Conservation (phyloP, 2,888 invertebrate species). For the Tetragonisca angustula region DNA sequence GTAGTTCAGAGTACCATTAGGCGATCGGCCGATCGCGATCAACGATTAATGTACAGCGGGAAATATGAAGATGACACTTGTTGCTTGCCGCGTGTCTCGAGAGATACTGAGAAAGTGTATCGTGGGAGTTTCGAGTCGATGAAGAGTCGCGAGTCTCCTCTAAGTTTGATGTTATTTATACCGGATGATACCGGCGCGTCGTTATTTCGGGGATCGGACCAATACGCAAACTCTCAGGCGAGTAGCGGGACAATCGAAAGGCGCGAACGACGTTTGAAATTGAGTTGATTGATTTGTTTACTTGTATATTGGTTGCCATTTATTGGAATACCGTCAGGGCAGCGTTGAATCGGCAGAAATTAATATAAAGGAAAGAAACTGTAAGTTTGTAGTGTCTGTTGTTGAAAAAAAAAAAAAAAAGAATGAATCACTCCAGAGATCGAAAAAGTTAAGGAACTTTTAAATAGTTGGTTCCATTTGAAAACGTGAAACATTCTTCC, state of each 20-base stretch:
- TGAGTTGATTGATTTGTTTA: background rate
- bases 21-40: conserved; percentile 13
- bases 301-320: background rate
- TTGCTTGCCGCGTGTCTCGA: conserved; percentile 68
- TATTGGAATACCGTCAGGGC: background rate
- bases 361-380: background rate
- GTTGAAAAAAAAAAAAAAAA: background rate
- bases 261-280: background rate
- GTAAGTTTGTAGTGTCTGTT: background rate
- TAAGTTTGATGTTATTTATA: conserved; percentile 64
- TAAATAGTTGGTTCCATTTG: too few species aligned
- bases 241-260: conserved; percentile 58
- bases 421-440: background rate
- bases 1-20: background rate
- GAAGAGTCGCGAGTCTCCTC: conserved; percentile 32
- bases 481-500: too few species aligned
- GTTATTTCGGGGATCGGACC: conserved; percentile 63
- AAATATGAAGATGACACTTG: conserved; percentile 63
- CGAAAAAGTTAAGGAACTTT: too few species aligned
- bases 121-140: conserved; percentile 17
- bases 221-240: conserved; percentile 51
- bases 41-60: conserved; percentile 17
- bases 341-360: background rate
- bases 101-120: conserved; percentile 63
- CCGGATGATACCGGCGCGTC: conserved; percentile 60